Evolutionary conservation across 2,113 vertebrate species (phyloP).

Genomic region (Pseudorasbora parva): DNA sequence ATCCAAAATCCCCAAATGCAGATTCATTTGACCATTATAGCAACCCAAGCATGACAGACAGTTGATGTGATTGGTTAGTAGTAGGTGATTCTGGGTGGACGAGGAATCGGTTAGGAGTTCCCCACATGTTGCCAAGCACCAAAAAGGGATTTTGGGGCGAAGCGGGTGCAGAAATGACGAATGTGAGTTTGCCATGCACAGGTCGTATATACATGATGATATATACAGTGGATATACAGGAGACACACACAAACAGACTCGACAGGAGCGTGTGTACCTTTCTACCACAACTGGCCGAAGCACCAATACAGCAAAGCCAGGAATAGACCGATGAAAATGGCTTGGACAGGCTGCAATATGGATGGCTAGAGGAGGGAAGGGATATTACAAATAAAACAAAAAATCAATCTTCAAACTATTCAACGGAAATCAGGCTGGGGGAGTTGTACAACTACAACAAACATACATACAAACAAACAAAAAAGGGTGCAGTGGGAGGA

Average conservation of each 20-base stretch:
- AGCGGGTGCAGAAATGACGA: conserved; percentile 33
- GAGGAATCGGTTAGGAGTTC: conserved; percentile 28
- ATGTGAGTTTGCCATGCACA: conserved; percentile 76
- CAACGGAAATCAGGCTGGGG: conserved; percentile 72
- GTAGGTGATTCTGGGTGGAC: conserved; percentile 17
- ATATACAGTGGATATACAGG: conserved; percentile 73
- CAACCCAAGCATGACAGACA: conserved; percentile 73
- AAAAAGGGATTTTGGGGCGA: conserved; percentile 46
- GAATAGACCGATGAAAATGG: conserved; percentile 99
- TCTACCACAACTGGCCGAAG: conserved; percentile 99
- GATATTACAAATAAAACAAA: conserved; percentile 77
- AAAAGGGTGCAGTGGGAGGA: conserved; percentile 7
- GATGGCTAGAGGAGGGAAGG: conserved; percentile 96
- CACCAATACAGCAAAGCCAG: conserved; percentile 99
- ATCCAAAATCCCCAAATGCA: conserved; percentile 49
- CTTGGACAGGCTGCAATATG: conserved; percentile 99
- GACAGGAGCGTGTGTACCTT: conserved; percentile 94
- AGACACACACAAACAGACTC: conserved; percentile 82
- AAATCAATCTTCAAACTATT: conserved; percentile 82
- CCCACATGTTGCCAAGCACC: conserved; percentile 38
- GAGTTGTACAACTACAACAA: conserved; percentile 11
- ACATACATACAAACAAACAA: conserved; percentile 24
- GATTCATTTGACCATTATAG: conserved; percentile 32
- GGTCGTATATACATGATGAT: conserved; percentile 73
- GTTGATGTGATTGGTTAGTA: conserved; percentile 77